A percentile compares a stretch with the other conserved stretches of the same genome.
These are phyloP conservation scores for Chelon labrosus DNA, from an alignment of 2,797 vertebrate species.

Conservation along the genomic window DNA sequence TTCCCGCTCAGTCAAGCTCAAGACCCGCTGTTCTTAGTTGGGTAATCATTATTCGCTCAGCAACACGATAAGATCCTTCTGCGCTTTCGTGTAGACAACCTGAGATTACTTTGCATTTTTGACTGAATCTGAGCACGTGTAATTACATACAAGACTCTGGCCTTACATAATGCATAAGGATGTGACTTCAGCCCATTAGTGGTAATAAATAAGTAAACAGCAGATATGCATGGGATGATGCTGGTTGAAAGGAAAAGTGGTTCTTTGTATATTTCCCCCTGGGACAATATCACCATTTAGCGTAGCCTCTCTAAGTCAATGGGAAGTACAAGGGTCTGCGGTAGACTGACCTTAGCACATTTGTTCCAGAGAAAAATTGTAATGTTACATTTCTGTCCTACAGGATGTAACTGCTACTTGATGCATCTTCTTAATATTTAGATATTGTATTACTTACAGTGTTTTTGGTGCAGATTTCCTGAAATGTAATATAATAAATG, in stretches of 20 bases:
- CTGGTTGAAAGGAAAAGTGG: slow-evolving; percentile 58
- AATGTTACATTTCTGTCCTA: not conserved
- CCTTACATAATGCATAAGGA: slow-evolving; percentile 52
- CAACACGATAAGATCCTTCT: not conserved
- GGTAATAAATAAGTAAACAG: slow-evolving; percentile 81
- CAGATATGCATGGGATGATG: slow-evolving; percentile 42
- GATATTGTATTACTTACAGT: not conserved
- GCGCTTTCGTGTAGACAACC: not conserved
- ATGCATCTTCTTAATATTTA: not conserved
- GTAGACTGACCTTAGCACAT: not conserved
- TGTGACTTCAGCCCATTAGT: slow-evolving; percentile 73
- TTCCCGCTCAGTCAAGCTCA: slow-evolving; percentile 73
- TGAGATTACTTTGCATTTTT: slow-evolving; percentile 10
- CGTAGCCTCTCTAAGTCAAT: slow-evolving; percentile 9
- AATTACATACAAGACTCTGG: slow-evolving; percentile 11
- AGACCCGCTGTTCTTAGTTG: slow-evolving; percentile 30
- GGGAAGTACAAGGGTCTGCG: not conserved
- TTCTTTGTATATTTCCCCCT: slow-evolving; percentile 28
- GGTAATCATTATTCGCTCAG: slow-evolving; percentile 27
- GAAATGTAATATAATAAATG: not conserved
- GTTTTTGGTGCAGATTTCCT: not conserved
- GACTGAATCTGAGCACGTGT: slow-evolving; percentile 5
- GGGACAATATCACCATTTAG: slow-evolving; percentile 22
- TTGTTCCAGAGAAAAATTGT: not conserved
- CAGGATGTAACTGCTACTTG: not conserved